Evolutionary conservation across 2,113 vertebrate genomes (phyloP).

Genomic region (Apistogramma diplotaenia): DNA sequence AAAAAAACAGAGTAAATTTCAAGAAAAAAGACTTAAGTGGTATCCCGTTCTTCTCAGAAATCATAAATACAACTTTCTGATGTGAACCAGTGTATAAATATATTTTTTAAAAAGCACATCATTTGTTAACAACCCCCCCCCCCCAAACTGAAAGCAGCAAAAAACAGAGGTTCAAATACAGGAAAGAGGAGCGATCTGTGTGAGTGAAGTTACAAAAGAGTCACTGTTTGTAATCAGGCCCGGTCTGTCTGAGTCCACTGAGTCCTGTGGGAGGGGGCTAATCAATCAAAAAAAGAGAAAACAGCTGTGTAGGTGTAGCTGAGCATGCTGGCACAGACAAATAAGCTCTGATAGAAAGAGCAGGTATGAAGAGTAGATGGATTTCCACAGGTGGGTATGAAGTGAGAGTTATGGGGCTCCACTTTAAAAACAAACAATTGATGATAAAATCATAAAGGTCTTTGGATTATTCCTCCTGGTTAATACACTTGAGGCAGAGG

Average conservation of each 20-base stretch:
- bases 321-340: background rate
- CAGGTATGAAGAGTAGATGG: background rate
- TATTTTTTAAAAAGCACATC: background rate
- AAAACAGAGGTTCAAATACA: background rate
- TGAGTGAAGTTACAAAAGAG: background rate
- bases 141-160: background rate
- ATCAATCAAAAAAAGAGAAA: constrained; percentile 37
- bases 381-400: background rate
- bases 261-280: constrained; percentile 9
- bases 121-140: background rate
- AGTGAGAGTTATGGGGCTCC: background rate
- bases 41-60: background rate
- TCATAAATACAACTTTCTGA: background rate
- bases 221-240: constrained; percentile 9
- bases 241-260: background rate
- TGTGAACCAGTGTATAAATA: background rate
- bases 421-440: background rate
- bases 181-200: background rate
- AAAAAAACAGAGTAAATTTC: background rate
- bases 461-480: background rate
- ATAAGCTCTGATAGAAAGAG: background rate
- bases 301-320: background rate
- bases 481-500: background rate
- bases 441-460: background rate
- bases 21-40: background rate